Conservation (phyloP, 2,888 invertebrate genomes). For the Acanthoscelides obtectus region DNA sequence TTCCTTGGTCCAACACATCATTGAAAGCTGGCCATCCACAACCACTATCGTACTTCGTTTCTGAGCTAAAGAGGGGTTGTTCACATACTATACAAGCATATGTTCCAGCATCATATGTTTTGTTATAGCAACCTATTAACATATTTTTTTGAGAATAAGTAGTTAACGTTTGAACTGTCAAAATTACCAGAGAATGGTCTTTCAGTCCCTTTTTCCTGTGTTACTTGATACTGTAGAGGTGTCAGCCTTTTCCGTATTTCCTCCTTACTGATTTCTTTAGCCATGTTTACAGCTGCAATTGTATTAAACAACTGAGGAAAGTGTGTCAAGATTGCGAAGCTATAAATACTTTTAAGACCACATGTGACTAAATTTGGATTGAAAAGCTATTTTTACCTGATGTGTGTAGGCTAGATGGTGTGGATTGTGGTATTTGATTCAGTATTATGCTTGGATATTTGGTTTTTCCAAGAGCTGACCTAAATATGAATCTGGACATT, state of each 20-base stretch:
- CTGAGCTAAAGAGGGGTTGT: slow-evolving; percentile 86
- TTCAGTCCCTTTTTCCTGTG: slow-evolving; percentile 95
- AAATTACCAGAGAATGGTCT: slow-evolving; percentile 66
- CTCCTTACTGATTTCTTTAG: slow-evolving; percentile 58
- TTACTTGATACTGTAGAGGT: slow-evolving; percentile 90
- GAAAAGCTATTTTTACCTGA: slow-evolving; percentile 1
- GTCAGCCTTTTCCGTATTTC: slow-evolving; percentile 81
- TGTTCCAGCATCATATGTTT: slow-evolving; percentile 81
- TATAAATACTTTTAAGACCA: not conserved
- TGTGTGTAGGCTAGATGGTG: not conserved
- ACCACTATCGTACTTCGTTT: slow-evolving; percentile 92
- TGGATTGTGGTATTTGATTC: not conserved
- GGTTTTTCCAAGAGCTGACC: not conserved
- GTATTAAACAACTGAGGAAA: slow-evolving; percentile 3
- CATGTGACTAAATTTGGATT: not conserved
- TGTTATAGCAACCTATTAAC: slow-evolving; percentile 77
- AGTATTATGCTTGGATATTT: not conserved
- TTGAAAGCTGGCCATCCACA: slow-evolving; percentile 99
- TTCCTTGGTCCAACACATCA: slow-evolving; percentile 82
- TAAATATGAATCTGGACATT: not conserved
- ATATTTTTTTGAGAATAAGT: not conserved
- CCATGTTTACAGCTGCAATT: slow-evolving; percentile 22
- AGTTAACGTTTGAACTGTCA: not conserved
- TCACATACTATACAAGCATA: slow-evolving; percentile 92
- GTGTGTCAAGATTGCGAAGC: slow-evolving; percentile 4